Base-by-base conservation (phyloP, 1,140 invertebrate genomes). In the Brachionus paranguensis region DNA sequence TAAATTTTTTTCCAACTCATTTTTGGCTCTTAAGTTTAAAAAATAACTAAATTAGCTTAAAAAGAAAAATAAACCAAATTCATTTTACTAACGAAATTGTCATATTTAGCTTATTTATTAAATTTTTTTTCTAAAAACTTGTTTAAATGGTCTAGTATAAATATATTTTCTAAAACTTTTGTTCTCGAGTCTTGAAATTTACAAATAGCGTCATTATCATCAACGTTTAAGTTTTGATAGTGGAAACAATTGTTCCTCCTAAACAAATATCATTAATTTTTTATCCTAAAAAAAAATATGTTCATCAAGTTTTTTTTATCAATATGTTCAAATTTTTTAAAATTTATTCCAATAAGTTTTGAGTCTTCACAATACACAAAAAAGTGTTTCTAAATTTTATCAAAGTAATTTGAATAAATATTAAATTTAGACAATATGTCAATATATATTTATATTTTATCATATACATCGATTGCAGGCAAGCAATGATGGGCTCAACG, bases 291-390 rank as follows among this genome's bases (percentile, higher is more conserved):
- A 72, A n/a, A 72, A 72, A 72, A 72, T 72, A 72, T 72, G 68
- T 72, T 72, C 68, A 72, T 72, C 68, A 72, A 43, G 41, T 37
- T 72, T 72, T 72, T n/a, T 72, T 72, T 72, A 72, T 72, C 68
- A 72, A 72, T 72, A 72, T 72, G 68, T 72, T 72, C 33, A 72
- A 43, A 20, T 72, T 68, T 72, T 72, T 72, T 37, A 33, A 20
- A 72, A 41, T 41, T 72, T 17, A 72, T 43, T 17, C 33, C 17
- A 72, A 20, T 41, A 72, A 60, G 53, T 60, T 27, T 20, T 60
- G 20, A 60, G n/a, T 60, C 53, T 60, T 60, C 53, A 60, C 5
- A 60, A 60, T 20, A 60, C 53, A 60, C 53, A 60, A 20, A 60
- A 60, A 60, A 24, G 17, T 24, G 17, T 24, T 60, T 60, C 20